Base-by-base conservation (phyloP, 1,140 invertebrate genomes). In the Papilio aristodemus region DNA sequence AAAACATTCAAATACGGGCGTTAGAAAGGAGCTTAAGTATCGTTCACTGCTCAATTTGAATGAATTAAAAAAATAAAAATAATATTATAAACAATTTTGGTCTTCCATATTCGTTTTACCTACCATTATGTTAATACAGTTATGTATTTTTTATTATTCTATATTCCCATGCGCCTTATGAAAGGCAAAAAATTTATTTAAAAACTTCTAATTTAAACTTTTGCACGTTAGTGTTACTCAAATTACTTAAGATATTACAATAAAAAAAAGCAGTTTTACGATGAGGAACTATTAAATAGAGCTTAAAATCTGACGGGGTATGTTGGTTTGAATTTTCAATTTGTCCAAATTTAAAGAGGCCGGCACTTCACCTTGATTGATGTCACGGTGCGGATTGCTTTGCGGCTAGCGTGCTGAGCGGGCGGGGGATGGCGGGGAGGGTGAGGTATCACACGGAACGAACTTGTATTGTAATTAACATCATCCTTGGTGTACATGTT, bases 1-100 rank as follows among this genome's bases (percentile, higher is more conserved):
- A 54, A 54, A 9, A 54, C 17, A 54, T 54, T 54, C 46, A 54
- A 54, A 54, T 54, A 13, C 46, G 46, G 46, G 46, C 46, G 46
- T 22, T 54, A 54, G 46, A 54, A 54, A 54, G 46, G 22, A 54
- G 46, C 46, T 54, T 54, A 54, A 17, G 46, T 54, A 25, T 9
- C 2, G 10, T 54, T 25, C 17, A 54, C 46, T 54, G 46, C 22
- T 54, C 46, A 54, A 54, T 54, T 54, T 54, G 19, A 54, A 54
- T 54, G 19, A 54, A 54, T 54, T 25, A 54, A 22, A 54, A 54
- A 3, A 8, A 22, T 54, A 22, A 0, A 54, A 54, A 22, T 54
- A 54, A 9, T 54, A 22, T 54, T 22, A 10, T 22, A 19, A 19
- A 46, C 1, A 46, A 8, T 46, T 19, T n/a, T n/a, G n/a, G n/a